These are phyloP conservation scores for Protula sp. DNA, from an alignment of 2,888 invertebrate species.

Conservation along the genomic window DNA sequence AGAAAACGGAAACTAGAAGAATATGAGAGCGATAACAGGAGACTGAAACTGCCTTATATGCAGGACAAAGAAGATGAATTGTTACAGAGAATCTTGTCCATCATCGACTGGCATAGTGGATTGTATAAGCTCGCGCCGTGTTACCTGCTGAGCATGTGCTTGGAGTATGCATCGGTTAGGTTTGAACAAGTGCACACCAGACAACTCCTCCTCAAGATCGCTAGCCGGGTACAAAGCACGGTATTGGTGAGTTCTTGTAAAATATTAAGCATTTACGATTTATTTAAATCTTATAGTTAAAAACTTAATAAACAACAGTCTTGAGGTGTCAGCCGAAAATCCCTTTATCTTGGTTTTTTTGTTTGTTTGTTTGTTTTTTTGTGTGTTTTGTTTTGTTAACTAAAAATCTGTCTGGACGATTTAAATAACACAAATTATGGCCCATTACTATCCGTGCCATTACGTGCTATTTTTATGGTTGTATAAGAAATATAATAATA, in stretches of 20 bases:
- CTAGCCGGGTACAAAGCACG: slow-evolving; percentile 28
- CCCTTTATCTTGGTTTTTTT: too few species aligned
- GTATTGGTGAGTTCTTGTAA: slow-evolving; percentile 27
- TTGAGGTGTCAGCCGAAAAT: too few species aligned
- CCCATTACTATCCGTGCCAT: too few species aligned
- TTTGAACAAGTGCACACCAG: slow-evolving; percentile 30
- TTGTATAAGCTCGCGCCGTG: slow-evolving; percentile 32
- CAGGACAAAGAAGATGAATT: slow-evolving; percentile 38
- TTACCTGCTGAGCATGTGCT: slow-evolving; percentile 33
- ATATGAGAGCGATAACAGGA: slow-evolving; percentile 17
- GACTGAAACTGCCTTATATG: slow-evolving; percentile 12
- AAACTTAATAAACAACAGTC: too few species aligned
- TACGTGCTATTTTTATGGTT: too few species aligned
- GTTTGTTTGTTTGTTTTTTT: too few species aligned
- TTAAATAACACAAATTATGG: too few species aligned
- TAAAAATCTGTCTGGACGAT: too few species aligned
- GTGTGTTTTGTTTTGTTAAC: too few species aligned
- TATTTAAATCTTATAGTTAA: too few species aligned
- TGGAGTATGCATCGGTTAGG: slow-evolving; percentile 33
- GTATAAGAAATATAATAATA: too few species aligned
- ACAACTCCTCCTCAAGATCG: slow-evolving; percentile 29
- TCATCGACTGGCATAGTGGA: slow-evolving; percentile 27
- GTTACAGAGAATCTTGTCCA: slow-evolving; percentile 31
- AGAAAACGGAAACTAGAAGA: background rate
- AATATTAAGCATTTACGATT: background rate